These are phyloP conservation scores for Apamea crenata DNA, from an alignment of 2,888 invertebrate species.

Conservation along the genomic window DNA sequence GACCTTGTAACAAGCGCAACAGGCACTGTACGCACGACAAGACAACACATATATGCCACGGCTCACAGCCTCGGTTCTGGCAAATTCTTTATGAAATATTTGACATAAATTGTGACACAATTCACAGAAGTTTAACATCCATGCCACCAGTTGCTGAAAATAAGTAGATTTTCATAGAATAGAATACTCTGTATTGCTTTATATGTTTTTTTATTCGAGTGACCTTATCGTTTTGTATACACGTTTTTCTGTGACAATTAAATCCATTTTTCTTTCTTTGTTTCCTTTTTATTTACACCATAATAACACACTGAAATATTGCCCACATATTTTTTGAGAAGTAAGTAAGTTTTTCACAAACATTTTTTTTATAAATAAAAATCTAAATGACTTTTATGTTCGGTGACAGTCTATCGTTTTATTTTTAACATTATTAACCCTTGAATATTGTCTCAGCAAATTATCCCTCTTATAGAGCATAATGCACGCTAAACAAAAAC, in stretches of 20 bases:
- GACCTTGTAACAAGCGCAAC: constrained; percentile 38
- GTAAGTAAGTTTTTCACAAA: too few relatives aligned
- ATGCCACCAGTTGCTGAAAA: neutral
- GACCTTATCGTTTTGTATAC: neutral
- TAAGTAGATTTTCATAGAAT: neutral
- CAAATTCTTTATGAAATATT: neutral
- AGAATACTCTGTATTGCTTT: neutral
- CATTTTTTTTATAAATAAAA: neutral
- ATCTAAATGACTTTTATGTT: neutral
- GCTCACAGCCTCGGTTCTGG: neutral
- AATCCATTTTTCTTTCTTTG: neutral
- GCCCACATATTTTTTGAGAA: neutral
- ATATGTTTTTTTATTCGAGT: neutral
- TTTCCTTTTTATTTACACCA: neutral
- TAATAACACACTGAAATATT: neutral
- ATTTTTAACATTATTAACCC: neutral
- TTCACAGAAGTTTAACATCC: neutral
- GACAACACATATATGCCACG: neutral
- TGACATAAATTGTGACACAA: neutral
- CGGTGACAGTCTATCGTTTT: neutral
- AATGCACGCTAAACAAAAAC: neutral
- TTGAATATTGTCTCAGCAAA: too few relatives aligned
- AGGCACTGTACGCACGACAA: constrained; percentile 22
- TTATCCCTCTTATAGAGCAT: neutral
- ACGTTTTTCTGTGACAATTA: neutral